Percentiles rank a stretch among this genome's conserved stretches.
Conservation (phyloP, 2,113 vertebrate species). For the Varanus komodoensis region DNA sequence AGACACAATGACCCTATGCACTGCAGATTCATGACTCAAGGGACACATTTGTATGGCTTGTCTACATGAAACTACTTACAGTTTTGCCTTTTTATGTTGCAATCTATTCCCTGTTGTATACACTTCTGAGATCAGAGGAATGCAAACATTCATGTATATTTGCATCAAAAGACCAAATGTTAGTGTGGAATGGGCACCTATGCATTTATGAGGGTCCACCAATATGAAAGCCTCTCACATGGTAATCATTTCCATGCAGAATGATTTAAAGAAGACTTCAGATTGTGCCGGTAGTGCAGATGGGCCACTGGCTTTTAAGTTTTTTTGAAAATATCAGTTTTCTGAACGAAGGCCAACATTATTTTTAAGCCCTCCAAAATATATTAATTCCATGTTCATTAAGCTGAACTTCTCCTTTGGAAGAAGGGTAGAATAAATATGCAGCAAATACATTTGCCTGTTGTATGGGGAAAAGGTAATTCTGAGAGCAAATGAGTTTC, state of each 20-base stretch:
- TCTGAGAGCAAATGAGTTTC: neutral
- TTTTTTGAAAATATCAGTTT: neutral
- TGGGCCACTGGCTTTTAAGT: neutral
- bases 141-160: neutral
- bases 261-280: too few relatives aligned
- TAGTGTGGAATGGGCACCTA: neutral
- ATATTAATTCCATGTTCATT: neutral
- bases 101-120: neutral
- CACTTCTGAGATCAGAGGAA: neutral
- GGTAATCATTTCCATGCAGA: neutral
- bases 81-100: neutral
- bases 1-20: neutral
- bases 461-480: neutral
- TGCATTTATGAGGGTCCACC: neutral
- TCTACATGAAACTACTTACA: neutral
- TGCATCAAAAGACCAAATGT: neutral
- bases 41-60: neutral
- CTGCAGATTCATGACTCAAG: fast-evolving
- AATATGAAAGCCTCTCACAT: neutral
- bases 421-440: neutral
- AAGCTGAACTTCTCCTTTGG: neutral
- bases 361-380: neutral
- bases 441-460: neutral
- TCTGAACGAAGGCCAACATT: neutral
- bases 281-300: neutral